A percentile compares a stretch with the other conserved stretches of the same genome.
phyloP scores from a whole-genome alignment of 2,888 invertebrate genomes.

The Tupiocoris notatus region DNA sequence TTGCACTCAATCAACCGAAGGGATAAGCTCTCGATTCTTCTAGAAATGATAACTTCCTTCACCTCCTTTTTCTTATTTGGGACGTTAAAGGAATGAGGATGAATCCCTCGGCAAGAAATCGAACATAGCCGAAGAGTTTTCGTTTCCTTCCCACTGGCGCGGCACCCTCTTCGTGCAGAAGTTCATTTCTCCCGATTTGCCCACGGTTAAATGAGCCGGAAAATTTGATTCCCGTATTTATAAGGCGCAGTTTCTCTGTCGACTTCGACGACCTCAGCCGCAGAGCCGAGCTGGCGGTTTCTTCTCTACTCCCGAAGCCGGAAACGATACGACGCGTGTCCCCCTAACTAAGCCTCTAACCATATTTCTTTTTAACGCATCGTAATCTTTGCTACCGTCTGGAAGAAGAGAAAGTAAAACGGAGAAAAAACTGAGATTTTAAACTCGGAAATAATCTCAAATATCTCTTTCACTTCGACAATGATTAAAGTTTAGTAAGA shows the following conservation, averaged over 20 bases:
- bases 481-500: too few relatives aligned
- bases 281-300: neutral
- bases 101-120: neutral
- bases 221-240: slow-evolving; percentile 46
- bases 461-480: too few relatives aligned
- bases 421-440: too few relatives aligned
- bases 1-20: neutral
- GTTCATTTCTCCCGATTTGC: slow-evolving; percentile 45
- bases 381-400: too few relatives aligned
- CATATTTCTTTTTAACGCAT: too few relatives aligned
- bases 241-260: slow-evolving; percentile 26
- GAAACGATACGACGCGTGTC: neutral
- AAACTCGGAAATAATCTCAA: too few relatives aligned
- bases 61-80: neutral
- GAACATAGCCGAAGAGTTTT: neutral
- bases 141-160: neutral
- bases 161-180: slow-evolving; percentile 1
- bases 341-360: too few relatives aligned
- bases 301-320: neutral
- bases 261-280: neutral
- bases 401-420: too few relatives aligned
- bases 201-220: slow-evolving; percentile 45
- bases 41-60: neutral
- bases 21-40: neutral
- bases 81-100: too few relatives aligned